Conservation (phyloP, 2,888 invertebrate species). For the Gnatocerus cornutus region DNA sequence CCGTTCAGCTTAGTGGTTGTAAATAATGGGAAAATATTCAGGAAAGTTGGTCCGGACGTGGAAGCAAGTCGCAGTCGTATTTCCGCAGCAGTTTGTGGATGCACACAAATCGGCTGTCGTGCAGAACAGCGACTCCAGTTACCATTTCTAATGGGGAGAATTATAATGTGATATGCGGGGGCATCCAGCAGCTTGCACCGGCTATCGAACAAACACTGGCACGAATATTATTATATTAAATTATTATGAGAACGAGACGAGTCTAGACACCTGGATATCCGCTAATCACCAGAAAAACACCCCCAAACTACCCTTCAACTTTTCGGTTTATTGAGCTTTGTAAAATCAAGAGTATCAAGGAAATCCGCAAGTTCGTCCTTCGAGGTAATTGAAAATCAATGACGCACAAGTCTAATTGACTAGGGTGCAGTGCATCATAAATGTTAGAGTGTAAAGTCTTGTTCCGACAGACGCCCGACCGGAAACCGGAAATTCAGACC, state of each 20-base stretch:
- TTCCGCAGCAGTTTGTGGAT: conserved; percentile 60
- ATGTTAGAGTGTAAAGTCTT: conserved; percentile 71
- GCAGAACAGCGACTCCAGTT: conserved; percentile 46
- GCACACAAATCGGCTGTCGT: conserved; percentile 53
- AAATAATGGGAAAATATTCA: conserved; percentile 64
- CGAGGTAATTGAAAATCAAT: conserved; percentile 59
- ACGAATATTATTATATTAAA: conserved; percentile 59
- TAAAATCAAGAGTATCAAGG: too few species aligned
- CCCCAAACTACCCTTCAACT: too few species aligned
- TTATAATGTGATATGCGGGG: conserved; percentile 48
- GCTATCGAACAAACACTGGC: conserved; percentile 60
- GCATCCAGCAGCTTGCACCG: conserved; percentile 55
- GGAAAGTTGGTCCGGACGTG: conserved; percentile 62
- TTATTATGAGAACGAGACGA: conserved; percentile 60
- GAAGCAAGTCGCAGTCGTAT: conserved; percentile 63
- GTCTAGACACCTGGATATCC: conserved; percentile 46
- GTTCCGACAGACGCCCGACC: conserved; percentile 70
- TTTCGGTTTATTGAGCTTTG: too few species aligned
- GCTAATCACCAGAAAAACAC: conserved; percentile 40
- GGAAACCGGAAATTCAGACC: conserved; percentile 71
- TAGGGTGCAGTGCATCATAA: conserved; percentile 67
- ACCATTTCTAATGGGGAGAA: conserved; percentile 46
- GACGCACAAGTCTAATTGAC: conserved; percentile 57
- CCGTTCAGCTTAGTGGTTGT: conserved; percentile 61
- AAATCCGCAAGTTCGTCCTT: conserved; percentile 21